Percentiles rank a stretch among this genome's conserved stretches.
phyloP scores from a whole-genome alignment of 2,888 invertebrate genomes.

The Lasioglossum villosulum region DNA sequence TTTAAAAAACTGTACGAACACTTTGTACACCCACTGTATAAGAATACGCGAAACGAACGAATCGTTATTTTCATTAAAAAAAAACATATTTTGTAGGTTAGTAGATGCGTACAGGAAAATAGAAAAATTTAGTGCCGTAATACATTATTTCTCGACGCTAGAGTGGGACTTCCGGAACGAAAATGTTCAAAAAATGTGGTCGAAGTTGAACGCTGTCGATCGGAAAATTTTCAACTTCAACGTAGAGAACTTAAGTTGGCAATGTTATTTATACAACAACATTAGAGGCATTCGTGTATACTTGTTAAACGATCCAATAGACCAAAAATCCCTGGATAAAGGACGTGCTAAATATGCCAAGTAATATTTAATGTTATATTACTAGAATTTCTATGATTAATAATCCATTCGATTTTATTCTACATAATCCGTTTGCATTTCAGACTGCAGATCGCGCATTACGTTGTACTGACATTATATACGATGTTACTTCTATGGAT shows the following conservation, averaged over 20 bases:
- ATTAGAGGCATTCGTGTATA: slow-evolving; percentile 90
- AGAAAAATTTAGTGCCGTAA: slow-evolving; percentile 89
- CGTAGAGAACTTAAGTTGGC: slow-evolving; percentile 90
- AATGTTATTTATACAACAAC: slow-evolving; percentile 88
- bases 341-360: slow-evolving; percentile 85
- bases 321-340: slow-evolving; percentile 86
- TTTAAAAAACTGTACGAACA: too few relatives aligned
- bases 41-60: not conserved
- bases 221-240: slow-evolving; percentile 89
- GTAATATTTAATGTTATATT: slow-evolving; percentile 17
- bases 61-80: not conserved
- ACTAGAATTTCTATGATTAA: not conserved
- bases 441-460: slow-evolving; percentile 78
- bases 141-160: slow-evolving; percentile 91
- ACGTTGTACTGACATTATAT: slow-evolving; percentile 53
- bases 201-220: slow-evolving; percentile 86
- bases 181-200: slow-evolving; percentile 87
- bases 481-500: slow-evolving; percentile 63
- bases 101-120: slow-evolving; percentile 90
- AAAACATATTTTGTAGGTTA: slow-evolving; percentile 80
- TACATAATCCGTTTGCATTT: slow-evolving; percentile 27
- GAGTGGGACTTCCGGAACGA: slow-evolving; percentile 90
- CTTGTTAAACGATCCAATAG: slow-evolving; percentile 91
- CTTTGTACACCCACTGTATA: too few relatives aligned
- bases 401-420: not conserved